These are phyloP conservation scores for Mastacembelus armatus DNA, from an alignment of 2,797 vertebrate genomes.

Conservation along the genomic window DNA sequence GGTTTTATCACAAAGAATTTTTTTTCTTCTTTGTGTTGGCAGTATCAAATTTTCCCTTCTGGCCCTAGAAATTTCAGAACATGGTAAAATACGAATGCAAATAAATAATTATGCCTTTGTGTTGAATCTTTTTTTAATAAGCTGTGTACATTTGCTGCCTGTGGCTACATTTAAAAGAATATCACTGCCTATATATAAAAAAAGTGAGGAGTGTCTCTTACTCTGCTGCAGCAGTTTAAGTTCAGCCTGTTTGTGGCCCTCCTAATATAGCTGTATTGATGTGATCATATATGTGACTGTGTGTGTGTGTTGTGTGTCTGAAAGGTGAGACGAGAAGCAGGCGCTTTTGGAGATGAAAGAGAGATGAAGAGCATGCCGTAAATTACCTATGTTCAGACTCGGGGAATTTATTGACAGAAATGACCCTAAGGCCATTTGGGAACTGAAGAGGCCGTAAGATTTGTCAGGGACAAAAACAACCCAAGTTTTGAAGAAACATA, in stretches of 20 bases:
- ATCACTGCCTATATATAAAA: background rate
- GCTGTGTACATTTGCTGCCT: background rate
- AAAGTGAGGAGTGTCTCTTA: slow-evolving; percentile 6
- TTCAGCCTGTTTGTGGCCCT: background rate
- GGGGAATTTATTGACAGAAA: slow-evolving; percentile 53
- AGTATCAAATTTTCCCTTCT: background rate
- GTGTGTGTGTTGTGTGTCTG: slow-evolving; percentile 5
- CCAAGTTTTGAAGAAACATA: slow-evolving; percentile 46
- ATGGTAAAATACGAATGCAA: slow-evolving; percentile 24
- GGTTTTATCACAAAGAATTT: slow-evolving; percentile 10
- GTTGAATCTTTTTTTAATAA: background rate
- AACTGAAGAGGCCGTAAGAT: slow-evolving; percentile 38
- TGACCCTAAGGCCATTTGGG: slow-evolving; percentile 50
- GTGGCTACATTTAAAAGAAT: slow-evolving; percentile 5
- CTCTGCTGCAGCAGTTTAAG: background rate
- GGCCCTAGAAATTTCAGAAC: slow-evolving; percentile 11
- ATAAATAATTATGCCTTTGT: slow-evolving; percentile 6
- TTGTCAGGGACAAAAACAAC: slow-evolving; percentile 59
- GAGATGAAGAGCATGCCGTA: slow-evolving; percentile 12
- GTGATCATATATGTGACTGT: slow-evolving; percentile 6
- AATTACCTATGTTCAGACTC: slow-evolving; percentile 46
- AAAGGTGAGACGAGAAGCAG: slow-evolving; percentile 44
- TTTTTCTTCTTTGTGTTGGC: slow-evolving; percentile 2
- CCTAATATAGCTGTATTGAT: slow-evolving; percentile 21
- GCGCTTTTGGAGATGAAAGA: slow-evolving; percentile 24